A percentile compares a stretch with the other conserved stretches of the same genome.
These are phyloP conservation scores for Podarcis siculus DNA, from an alignment of 2,797 vertebrate species.

Conservation along the genomic window DNA sequence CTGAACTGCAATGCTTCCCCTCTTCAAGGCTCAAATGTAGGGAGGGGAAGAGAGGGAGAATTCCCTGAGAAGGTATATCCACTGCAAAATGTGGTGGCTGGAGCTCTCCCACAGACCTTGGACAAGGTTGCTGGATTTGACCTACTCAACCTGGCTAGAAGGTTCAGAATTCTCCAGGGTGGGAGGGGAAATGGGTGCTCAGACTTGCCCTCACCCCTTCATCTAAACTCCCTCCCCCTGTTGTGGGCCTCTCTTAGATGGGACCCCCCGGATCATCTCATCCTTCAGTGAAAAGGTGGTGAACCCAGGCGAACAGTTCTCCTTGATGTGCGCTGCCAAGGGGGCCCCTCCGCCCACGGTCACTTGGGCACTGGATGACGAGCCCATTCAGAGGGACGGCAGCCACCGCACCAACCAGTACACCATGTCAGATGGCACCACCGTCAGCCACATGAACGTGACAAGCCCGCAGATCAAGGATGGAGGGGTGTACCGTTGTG, in stretches of 20 bases:
- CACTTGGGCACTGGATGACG: slow-evolving; percentile 97
- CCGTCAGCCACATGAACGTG: slow-evolving; percentile 95
- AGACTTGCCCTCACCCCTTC: background rate
- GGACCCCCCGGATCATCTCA: slow-evolving; percentile 95
- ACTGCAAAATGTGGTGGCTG: background rate
- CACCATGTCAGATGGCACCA: slow-evolving; percentile 95
- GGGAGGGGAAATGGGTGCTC: background rate
- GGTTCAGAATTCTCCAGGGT: background rate
- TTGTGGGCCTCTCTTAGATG: slow-evolving; percentile 80
- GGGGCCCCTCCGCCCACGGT: slow-evolving; percentile 94
- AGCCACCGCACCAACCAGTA: slow-evolving; percentile 97
- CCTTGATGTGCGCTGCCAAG: slow-evolving; percentile 95
- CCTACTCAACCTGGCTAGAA: too few species aligned
- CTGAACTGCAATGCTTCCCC: background rate
- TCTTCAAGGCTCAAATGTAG: too few species aligned
- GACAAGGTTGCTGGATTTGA: background rate
- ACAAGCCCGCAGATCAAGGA: slow-evolving; percentile 92
- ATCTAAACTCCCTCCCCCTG: slow-evolving; percentile 44
- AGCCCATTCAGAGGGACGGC: slow-evolving; percentile 90
- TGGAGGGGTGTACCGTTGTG: slow-evolving; percentile 98
- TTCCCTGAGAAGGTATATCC: background rate
- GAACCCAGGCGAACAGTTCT: slow-evolving; percentile 97
- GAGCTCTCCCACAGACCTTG: too few species aligned
- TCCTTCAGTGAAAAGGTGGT: slow-evolving; percentile 99
- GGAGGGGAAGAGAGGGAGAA: background rate